A percentile compares a stretch with the other conserved stretches of the same genome.
These are phyloP conservation scores for Virgularia gustaviana DNA, from an alignment of 92 coral and sea anemone species.

Conservation along the genomic window DNA sequence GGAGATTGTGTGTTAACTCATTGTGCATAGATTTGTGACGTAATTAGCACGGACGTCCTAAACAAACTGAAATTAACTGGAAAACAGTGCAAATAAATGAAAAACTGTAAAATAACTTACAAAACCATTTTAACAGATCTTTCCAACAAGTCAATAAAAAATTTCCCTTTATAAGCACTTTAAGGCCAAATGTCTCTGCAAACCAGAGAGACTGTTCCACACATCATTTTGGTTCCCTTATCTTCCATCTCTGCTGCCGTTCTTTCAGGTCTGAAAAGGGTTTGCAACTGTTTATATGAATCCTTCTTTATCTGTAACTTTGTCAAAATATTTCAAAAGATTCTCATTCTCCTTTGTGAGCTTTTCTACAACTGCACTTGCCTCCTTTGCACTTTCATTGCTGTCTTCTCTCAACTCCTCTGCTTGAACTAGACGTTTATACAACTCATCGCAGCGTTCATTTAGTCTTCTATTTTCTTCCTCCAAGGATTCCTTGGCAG, in stretches of 20 bases:
- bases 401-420: too few relatives aligned
- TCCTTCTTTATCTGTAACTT: not conserved
- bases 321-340: too few relatives aligned
- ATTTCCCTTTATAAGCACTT: too few relatives aligned
- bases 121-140: too few relatives aligned
- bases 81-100: too few relatives aligned
- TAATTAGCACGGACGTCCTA: too few relatives aligned
- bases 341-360: conserved; percentile 36
- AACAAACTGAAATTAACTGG: too few relatives aligned
- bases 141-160: too few relatives aligned
- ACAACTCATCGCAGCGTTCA: conserved; percentile 18
- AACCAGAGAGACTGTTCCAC: not conserved
- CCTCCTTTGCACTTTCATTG: conserved; percentile 1
- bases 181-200: not conserved
- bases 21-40: too few relatives aligned
- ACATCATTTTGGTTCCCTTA: not conserved
- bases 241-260: not conserved
- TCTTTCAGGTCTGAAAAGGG: not conserved
- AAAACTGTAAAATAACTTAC: too few relatives aligned
- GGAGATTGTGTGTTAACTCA: too few relatives aligned
- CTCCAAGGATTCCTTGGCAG: not conserved
- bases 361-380: conserved; percentile 17
- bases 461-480: conserved; percentile 11
- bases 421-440: not conserved
- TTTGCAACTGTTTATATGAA: not conserved